These are phyloP conservation scores for Melanostoma scalare DNA, from an alignment of 2,888 invertebrate species.

Conservation along the genomic window DNA sequence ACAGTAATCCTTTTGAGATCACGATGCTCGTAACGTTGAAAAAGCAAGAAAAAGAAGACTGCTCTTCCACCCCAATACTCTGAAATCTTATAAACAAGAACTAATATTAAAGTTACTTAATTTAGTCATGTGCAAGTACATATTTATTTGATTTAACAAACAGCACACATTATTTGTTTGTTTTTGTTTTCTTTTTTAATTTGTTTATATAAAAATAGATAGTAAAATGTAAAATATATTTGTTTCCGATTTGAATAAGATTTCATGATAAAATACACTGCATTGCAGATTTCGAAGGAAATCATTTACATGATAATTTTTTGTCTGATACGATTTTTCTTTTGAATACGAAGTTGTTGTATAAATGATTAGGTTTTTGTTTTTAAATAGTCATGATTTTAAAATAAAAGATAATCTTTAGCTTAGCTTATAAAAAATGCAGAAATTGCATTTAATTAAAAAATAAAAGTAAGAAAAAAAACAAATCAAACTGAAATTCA, in stretches of 20 bases:
- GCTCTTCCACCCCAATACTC: no score
- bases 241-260: neutral
- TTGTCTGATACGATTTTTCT: no score
- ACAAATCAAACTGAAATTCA: neutral
- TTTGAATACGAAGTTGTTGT: no score
- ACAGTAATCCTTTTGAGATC: neutral
- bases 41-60: neutral
- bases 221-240: no score
- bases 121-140: no score
- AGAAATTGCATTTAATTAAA: no score
- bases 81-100: no score
- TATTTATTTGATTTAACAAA: constrained; percentile 15
- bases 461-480: neutral
- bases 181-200: no score
- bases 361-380: no score
- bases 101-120: no score
- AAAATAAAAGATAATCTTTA: constrained; percentile 14
- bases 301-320: constrained; percentile 17
- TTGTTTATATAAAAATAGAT: no score
- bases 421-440: neutral
- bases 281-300: constrained; percentile 13
- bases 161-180: no score
- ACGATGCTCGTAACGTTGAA: neutral
- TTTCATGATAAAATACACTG: constrained; percentile 13
- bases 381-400: constrained; percentile 29